Evolutionary conservation across 2,888 invertebrate genomes (phyloP).

Genomic region (Itoplectis maculator): DNA sequence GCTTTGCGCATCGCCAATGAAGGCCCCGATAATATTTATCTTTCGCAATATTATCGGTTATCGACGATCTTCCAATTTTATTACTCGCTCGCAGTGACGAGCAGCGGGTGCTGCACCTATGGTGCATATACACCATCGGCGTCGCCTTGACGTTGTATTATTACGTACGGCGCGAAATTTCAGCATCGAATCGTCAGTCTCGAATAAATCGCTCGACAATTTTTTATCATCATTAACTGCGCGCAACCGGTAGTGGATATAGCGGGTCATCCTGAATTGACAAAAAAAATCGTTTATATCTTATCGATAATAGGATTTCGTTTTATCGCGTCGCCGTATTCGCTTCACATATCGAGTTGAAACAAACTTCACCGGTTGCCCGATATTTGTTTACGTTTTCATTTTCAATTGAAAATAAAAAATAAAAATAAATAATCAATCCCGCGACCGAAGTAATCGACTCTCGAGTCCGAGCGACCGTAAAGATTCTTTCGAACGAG

Average conservation of each 20-base stretch:
- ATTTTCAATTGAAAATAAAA: background rate
- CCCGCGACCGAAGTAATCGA: background rate
- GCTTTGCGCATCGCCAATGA: constrained; percentile 6
- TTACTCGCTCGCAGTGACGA: background rate
- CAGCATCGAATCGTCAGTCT: background rate
- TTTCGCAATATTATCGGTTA: constrained; percentile 14
- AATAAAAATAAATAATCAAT: background rate
- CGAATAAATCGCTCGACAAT: background rate
- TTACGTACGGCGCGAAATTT: background rate
- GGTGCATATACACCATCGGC: too few relatives aligned
- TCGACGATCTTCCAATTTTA: background rate
- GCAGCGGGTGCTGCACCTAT: too few relatives aligned
- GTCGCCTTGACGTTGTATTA: background rate
- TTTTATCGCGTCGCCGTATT: background rate
- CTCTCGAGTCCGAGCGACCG: background rate
- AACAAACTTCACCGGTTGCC: too few relatives aligned
- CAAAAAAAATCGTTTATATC: constrained; percentile 2
- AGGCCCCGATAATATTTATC: constrained; percentile 22
- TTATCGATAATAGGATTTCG: background rate
- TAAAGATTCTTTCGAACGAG: background rate
- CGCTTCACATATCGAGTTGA: background rate
- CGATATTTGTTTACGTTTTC: too few relatives aligned
- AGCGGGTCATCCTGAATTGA: background rate
- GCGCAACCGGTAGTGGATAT: background rate
- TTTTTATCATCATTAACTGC: too few relatives aligned